Base-by-base conservation (phyloP, 2,797 vertebrate genomes). In the Phataginus tetradactyla region DNA sequence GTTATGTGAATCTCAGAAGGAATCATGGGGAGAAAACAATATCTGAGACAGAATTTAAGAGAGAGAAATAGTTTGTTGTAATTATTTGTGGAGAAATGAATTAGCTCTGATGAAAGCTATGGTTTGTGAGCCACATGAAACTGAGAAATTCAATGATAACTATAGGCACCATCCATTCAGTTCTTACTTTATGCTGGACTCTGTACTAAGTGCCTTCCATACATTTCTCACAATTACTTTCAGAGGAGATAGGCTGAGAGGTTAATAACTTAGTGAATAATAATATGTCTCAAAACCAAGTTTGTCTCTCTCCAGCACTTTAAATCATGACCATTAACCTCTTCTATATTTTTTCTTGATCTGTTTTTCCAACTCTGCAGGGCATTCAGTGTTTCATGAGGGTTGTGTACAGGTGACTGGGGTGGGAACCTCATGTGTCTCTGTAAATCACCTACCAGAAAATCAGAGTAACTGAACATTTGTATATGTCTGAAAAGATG, bases 181-280 rank as follows among this genome's bases (percentile, higher is more conserved):
- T 79, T 29, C 55, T 63, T 79, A 51, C 17, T 63, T 4, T 15
- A 29, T 29, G 2, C 23, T 84, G 20, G 42, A 45, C 13, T 59
- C 53, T 42, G 9, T 57, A 18, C 8, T 29, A 79, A 90, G 20
- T n/a, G 23, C 6, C 17, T 68, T 34, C 10, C 5, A 57, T 37
- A 51, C n/a, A 55, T 45, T 80, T 90, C 55, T 81, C 12, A n/a
- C 18, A 32, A 9, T 90, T 86, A 63, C 13, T 72, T n/a, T 37
- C 13, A 81, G 5, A 45, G 71, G 14, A 93, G 9, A 23, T 37
- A 53, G 7, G 8, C 45, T 72, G n/a, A 53, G 21, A 74, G 57
- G 66, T 92, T 90, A 69, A 79, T 86, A 63, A 86, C 37, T 93
- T 92, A 37, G 86, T 69, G 51, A 85, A 59, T 95, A 7, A 66